Evolutionary conservation across 2,888 invertebrate genomes (phyloP), one percentile per base, ranked within the genome.

Genomic region (Sturmia bella): DNA sequence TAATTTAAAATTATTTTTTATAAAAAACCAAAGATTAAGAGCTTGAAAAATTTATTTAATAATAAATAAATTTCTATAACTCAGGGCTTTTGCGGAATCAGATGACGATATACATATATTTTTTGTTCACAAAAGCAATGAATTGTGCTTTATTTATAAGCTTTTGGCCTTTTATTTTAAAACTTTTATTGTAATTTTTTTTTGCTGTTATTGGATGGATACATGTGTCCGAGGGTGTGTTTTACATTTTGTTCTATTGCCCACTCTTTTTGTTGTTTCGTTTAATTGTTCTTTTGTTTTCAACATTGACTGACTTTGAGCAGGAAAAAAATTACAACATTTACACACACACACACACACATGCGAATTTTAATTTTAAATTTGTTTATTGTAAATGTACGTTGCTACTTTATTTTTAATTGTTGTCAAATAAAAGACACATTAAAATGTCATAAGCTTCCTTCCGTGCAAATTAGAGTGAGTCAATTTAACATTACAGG

Each of bases 281-380:
- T 76, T 80, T 73, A 82, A 82, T 77, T 82, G 73, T 82, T 50
- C 81, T 81, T 73, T 77, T 73, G 63, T 77, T 68, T 82, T 74
- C 15, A 72, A 27, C 68, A 82, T 77, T 82, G 74, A 57, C 74
- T 77, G 69, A 69, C 68, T 68, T 76, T 68, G 37, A 52, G 52
- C 68, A 32, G 17, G 45, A 54, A 57, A 63, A 39, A 59, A 45
- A 39, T n/a, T 19, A 57, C n/a, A 50, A 74, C 21, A 41, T 11
- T 1, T 24, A 15, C 39, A 9, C 13, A 19, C 0, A 37, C 11
- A 52, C 37, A 19, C 7, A 66, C 5, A 59, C 11, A 43, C 12
- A 3, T 9, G 54, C 12, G 43, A 37, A 39, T 11, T 32, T 41
- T 27, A 24, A 54, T n/a, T 54, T 13, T 54, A 54, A 19, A 32